These are phyloP conservation scores for Myotis daubentonii DNA, from an alignment of 2,797 vertebrate species.

Conservation along the genomic window DNA sequence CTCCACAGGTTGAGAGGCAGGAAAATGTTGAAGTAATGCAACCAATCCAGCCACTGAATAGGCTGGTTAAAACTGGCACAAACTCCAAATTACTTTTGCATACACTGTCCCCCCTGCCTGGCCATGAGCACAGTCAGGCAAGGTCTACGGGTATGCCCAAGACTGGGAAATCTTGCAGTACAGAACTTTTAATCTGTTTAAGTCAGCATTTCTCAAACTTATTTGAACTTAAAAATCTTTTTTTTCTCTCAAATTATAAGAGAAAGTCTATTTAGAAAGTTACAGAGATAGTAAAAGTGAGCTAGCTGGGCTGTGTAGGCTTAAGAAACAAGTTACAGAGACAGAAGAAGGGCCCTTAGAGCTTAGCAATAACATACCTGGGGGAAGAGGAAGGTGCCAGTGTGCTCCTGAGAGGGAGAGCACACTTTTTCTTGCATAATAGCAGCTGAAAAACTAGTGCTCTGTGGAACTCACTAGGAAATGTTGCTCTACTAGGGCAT, in stretches of 20 bases:
- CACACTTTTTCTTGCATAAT: neutral
- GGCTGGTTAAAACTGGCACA: slow-evolving; percentile 17
- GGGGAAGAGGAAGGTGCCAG: neutral
- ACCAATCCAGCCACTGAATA: slow-evolving; percentile 54
- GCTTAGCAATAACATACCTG: neutral
- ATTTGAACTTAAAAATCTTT: slow-evolving; percentile 30
- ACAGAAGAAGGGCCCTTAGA: neutral
- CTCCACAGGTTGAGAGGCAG: neutral
- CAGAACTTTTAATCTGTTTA: slow-evolving; percentile 9
- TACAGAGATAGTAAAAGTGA: neutral
- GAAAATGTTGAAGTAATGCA: slow-evolving; percentile 60
- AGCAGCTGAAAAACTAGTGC: slow-evolving; percentile 25
- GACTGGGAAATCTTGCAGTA: neutral
- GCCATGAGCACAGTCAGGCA: slow-evolving; percentile 61
- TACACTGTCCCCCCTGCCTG: slow-evolving; percentile 75
- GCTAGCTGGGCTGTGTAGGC: neutral
- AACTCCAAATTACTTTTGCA: slow-evolving; percentile 73
- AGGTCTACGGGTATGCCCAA: slow-evolving; percentile 80
- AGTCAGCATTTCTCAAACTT: slow-evolving; percentile 30
- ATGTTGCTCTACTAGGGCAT: neutral
- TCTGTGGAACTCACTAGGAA: neutral
- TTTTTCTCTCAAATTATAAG: neutral
- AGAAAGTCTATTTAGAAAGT: neutral
- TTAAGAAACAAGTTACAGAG: neutral
- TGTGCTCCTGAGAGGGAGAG: neutral